Evolutionary conservation across 1,140 invertebrate genomes (phyloP), one percentile per base, ranked within the genome.

Genomic region (Leptestheria dahalacensis): DNA sequence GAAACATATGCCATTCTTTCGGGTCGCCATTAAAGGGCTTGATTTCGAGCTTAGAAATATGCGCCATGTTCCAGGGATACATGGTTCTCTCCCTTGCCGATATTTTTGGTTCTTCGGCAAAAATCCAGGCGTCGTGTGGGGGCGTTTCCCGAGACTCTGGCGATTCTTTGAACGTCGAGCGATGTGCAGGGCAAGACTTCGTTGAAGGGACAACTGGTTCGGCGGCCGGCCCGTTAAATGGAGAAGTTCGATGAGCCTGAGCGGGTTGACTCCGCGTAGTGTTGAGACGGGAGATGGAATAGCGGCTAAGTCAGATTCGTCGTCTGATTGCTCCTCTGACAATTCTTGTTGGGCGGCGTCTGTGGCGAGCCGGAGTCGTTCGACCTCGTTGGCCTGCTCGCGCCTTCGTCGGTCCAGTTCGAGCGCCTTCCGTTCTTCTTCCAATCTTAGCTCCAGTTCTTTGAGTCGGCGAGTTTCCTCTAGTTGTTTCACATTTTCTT

Each of bases 1-100:
- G 28, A 47, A 59, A 59, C 47, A 59, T 59, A 15, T 21, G 57
- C 57, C 57, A 59, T 12, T 59, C 11, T 20, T 24, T 41, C 20
- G 57, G 57, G 25, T 59, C 28, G 4, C 57, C 57, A 12, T 49
- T 20, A 28, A 59, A 59, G 11, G 18, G 33, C 12, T 26, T 28
- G 1, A 47, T 33, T 18, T 55, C 18, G 6, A 55, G 18, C n/a
- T 55, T 46, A 1, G 53, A 46, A 11, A 55, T 9, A 55, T 55
- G 53, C 33, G 33, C 33, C 15, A 15, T 41, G 10, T 23, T 28
- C 24, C 52, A n/a, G 21, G 15, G 52, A 20, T 18, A 6, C 48
- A 48, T 2, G 2, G 18, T 6, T 6, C 23, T 2, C 3, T 21
- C 18, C 3, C n/a, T n/a, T 52, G 21, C 28, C 33, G 33, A 41